These are phyloP conservation scores for Timandra comae DNA, from an alignment of 2,888 invertebrate genomes.

Conservation along the genomic window DNA sequence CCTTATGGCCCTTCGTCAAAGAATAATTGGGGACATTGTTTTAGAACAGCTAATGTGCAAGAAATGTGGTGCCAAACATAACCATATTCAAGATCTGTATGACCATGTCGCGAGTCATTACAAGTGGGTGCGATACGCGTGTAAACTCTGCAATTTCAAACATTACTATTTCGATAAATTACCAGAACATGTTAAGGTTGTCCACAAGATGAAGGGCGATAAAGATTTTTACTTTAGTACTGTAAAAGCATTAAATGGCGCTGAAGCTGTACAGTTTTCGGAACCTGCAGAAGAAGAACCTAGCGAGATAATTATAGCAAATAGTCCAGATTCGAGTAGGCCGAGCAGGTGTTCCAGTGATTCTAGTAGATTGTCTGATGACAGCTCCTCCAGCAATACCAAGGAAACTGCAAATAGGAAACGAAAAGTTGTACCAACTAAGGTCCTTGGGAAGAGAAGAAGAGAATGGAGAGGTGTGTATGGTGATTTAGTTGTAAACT, in stretches of 20 bases:
- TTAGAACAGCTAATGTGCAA: slow-evolving; percentile 63
- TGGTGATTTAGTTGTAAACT: too few species aligned
- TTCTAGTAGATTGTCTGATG: slow-evolving; percentile 63
- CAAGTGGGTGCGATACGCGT: slow-evolving; percentile 85
- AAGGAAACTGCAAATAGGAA: slow-evolving; percentile 50
- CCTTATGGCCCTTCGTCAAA: slow-evolving; percentile 50
- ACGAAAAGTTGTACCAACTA: slow-evolving; percentile 45
- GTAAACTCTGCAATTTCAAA: slow-evolving; percentile 83
- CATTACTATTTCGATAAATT: slow-evolving; percentile 81
- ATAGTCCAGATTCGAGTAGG: slow-evolving; percentile 52
- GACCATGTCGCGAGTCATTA: slow-evolving; percentile 81
- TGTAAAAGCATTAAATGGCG: slow-evolving; percentile 61
- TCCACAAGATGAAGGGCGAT: slow-evolving; percentile 78
- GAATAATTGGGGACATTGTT: slow-evolving; percentile 57
- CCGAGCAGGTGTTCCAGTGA: slow-evolving; percentile 67
- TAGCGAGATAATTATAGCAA: slow-evolving; percentile 35
- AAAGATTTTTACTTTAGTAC: slow-evolving; percentile 69
- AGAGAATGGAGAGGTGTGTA: too few species aligned
- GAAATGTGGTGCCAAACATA: slow-evolving; percentile 68
- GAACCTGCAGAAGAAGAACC: slow-evolving; percentile 35
- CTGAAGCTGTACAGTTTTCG: slow-evolving; percentile 53
- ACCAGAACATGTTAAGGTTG: slow-evolving; percentile 79
- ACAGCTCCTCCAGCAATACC: slow-evolving; percentile 58
- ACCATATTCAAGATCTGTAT: slow-evolving; percentile 69
- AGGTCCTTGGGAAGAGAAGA: slow-evolving; percentile 40